Conservation (phyloP, 2,888 invertebrate species). For the Tenthredo scrophulariae region DNA sequence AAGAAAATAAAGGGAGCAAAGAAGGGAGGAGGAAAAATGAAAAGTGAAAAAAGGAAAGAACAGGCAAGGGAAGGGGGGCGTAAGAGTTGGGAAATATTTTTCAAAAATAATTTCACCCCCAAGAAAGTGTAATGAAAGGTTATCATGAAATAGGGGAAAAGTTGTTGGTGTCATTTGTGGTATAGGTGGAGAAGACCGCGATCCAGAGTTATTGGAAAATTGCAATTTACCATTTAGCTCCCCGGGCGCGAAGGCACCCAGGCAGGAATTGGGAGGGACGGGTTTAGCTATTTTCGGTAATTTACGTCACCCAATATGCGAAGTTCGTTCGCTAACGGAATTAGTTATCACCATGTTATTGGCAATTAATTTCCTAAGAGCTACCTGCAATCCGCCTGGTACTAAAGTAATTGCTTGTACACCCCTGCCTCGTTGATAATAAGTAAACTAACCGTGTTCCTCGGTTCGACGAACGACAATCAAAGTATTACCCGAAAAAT, state of each 20-base stretch:
- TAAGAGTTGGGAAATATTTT: too few species aligned
- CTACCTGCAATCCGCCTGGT: background rate
- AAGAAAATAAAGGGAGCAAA: background rate
- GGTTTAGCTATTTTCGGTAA: slow-evolving; percentile 33
- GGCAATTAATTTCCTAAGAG: slow-evolving; percentile 46
- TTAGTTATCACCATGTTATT: slow-evolving; percentile 48
- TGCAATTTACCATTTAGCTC: slow-evolving; percentile 7
- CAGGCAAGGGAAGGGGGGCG: too few species aligned
- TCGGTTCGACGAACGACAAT: too few species aligned
- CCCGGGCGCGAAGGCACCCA: background rate
- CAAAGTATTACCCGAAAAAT: too few species aligned
- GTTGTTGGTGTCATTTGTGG: background rate
- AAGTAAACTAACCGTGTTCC: background rate
- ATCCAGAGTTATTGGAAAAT: slow-evolving; percentile 31
- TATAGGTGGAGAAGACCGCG: background rate
- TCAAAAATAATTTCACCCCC: too few species aligned
- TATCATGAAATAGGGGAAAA: background rate
- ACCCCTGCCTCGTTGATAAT: background rate
- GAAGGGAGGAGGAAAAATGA: background rate
- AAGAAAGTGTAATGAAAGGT: too few species aligned
- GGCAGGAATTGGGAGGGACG: background rate
- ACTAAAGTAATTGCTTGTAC: slow-evolving; percentile 4
- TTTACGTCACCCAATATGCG: slow-evolving; percentile 47
- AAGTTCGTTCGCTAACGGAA: slow-evolving; percentile 44
- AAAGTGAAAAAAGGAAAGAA: background rate